These are phyloP conservation scores for Leptopilina syphax DNA, from an alignment of 2,888 invertebrate species.

Conservation along the genomic window DNA sequence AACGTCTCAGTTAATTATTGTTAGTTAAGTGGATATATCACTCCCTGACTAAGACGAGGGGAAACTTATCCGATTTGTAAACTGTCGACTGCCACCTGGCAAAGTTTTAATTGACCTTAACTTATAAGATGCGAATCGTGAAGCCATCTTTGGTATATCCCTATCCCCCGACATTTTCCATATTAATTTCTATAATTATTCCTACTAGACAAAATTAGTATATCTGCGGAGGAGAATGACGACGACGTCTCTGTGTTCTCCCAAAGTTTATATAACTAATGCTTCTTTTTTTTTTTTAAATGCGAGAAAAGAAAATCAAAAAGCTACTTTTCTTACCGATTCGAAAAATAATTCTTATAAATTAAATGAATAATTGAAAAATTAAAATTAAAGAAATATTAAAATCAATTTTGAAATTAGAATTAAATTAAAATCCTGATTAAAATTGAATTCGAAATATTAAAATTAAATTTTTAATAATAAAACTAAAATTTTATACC, in stretches of 20 bases:
- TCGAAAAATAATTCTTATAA: too few relatives aligned
- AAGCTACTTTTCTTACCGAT: too few relatives aligned
- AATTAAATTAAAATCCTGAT: not conserved
- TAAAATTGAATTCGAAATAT: not conserved
- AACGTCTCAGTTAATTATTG: slow-evolving; percentile 59
- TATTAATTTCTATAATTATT: slow-evolving; percentile 32
- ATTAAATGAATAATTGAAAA: not conserved
- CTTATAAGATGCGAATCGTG: slow-evolving; percentile 59
- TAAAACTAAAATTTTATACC: too few relatives aligned
- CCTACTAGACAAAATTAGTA: slow-evolving; percentile 24
- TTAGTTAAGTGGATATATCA: slow-evolving; percentile 52
- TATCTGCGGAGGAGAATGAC: not conserved
- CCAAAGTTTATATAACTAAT: not conserved
- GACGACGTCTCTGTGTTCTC: not conserved
- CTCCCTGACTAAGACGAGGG: slow-evolving; percentile 43
- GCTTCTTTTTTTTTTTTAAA: not conserved
- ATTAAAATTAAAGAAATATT: not conserved
- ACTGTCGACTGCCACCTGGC: slow-evolving; percentile 62
- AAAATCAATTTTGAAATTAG: not conserved
- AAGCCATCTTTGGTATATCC: slow-evolving; percentile 48
- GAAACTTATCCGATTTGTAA: slow-evolving; percentile 62
- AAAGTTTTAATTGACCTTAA: slow-evolving; percentile 70
- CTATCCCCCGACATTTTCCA: slow-evolving; percentile 37
- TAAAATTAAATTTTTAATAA: too few relatives aligned
- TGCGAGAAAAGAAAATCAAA: too few relatives aligned